Evolutionary conservation across 2,888 invertebrate genomes (phyloP).

Genomic region (Aethes cnicana): DNA sequence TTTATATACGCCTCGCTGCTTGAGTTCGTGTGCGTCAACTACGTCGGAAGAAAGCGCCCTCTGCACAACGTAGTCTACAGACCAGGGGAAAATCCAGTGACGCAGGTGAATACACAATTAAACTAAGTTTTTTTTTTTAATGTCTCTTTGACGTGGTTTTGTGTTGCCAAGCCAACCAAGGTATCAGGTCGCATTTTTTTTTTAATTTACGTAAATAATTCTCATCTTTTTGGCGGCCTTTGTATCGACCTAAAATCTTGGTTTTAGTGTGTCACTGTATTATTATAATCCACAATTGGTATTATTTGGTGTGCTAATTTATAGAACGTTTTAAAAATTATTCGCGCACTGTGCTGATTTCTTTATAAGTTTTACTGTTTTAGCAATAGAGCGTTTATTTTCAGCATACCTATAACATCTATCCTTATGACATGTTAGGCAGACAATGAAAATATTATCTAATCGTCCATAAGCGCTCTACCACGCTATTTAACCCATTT

Average conservation of each 20-base stretch:
- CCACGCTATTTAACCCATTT: too few relatives aligned
- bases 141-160: constrained; percentile 32
- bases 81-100: constrained; percentile 94
- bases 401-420: too few relatives aligned
- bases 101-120: constrained; percentile 85
- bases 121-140: constrained; percentile 10
- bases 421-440: too few relatives aligned
- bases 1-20: constrained; percentile 97
- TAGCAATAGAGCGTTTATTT: too few relatives aligned
- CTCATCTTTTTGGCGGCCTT: too few relatives aligned
- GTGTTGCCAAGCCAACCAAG: constrained; percentile 16
- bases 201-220: too few relatives aligned
- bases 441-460: too few relatives aligned
- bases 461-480: too few relatives aligned
- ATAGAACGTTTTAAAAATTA: not conserved
- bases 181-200: constrained; percentile 24
- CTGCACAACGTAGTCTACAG: constrained; percentile 94
- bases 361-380: too few relatives aligned
- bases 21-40: constrained; percentile 97
- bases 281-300: constrained; percentile 4
- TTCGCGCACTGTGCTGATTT: too few relatives aligned
- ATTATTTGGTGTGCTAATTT: constrained; percentile 3
- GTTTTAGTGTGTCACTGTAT: constrained; percentile 12
- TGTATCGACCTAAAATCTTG: constrained; percentile 17
- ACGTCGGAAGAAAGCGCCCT: constrained; percentile 94